Base-by-base conservation (phyloP, 2,113 vertebrate genomes). In the Ciconia boyciana region DNA sequence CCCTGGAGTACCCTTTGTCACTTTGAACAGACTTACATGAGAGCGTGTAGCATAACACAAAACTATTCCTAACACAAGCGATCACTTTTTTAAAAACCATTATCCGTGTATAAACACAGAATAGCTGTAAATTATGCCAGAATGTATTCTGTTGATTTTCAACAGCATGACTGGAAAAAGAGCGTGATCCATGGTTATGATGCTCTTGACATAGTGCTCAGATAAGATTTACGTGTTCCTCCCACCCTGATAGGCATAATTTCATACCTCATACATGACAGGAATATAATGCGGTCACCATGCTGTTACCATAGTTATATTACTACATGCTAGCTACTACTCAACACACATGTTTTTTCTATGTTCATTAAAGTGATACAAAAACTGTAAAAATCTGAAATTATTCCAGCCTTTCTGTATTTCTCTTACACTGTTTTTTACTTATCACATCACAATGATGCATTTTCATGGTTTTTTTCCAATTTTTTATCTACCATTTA, bases 401-500 rank as follows among this genome's bases (percentile, higher is more conserved):
- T 3, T 10, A 57, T 76, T 52, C 5, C 31, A 62, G 2, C 2
- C 26, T 75, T 57, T 58, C 43, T 25, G n/a, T 69, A 72, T 76
- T 83, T 62, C 13, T 74, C 3, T 44, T 55, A 36, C 6, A 24
- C 4, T 0, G 5, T 10, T 29, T 84, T 89, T 77, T 58, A 61
- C 11, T 44, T 54, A 58, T 20, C 68, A 41, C 19, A 58, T 54
- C 41, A 71, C 18, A 31, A 6, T 34, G 8, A 64, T 57, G 7
- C 15, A 26, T 54, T 28, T 24, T 58, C 0, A 0, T 18, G 3
- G 0, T 9, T 44, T 64, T 28, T 11, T 4, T 5, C 2, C 18
- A 10, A 10, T 24, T 13, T 43, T 7, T 65, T 16, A 39, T 32
- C 11, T 18, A 2, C 5, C 10, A 24, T 64, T 79, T 75, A 44